Conservation (phyloP, 2,888 invertebrate genomes). For the Agapetus fuscipes region DNA sequence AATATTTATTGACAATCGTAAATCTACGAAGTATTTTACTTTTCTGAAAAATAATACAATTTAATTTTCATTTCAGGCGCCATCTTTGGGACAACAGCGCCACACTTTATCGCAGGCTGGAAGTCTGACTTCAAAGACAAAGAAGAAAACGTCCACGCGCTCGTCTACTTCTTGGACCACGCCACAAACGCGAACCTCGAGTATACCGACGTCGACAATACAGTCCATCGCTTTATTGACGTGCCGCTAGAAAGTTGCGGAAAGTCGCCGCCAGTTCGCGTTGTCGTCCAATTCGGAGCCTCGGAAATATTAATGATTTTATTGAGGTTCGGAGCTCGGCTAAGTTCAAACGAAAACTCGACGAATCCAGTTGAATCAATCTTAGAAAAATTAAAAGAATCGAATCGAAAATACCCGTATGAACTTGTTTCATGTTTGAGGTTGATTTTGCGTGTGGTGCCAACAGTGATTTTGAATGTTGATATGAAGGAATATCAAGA, state of each 20-base stretch:
- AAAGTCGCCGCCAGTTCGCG: slow-evolving; percentile 58
- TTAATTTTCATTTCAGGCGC: slow-evolving; percentile 58
- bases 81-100: slow-evolving; percentile 70
- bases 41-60: too few species aligned
- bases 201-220: slow-evolving; percentile 35
- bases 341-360: slow-evolving; percentile 47
- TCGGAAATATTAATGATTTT: slow-evolving; percentile 68
- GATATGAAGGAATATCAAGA: slow-evolving; percentile 31
- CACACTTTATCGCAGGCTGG: slow-evolving; percentile 78
- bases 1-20: too few species aligned
- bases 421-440: slow-evolving; percentile 62
- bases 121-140: slow-evolving; percentile 72
- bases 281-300: slow-evolving; percentile 63
- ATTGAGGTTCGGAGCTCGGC: slow-evolving; percentile 59
- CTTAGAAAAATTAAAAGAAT: slow-evolving; percentile 54
- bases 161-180: slow-evolving; percentile 69
- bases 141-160: slow-evolving; percentile 68
- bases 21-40: too few species aligned
- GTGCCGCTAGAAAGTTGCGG: slow-evolving; percentile 77
- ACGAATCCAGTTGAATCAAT: slow-evolving; percentile 54
- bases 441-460: slow-evolving; percentile 54
- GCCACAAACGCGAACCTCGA: slow-evolving; percentile 57
- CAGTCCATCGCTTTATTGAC: slow-evolving; percentile 55
- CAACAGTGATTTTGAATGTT: slow-evolving; percentile 45
- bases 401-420: slow-evolving; percentile 53